Base-by-base conservation (phyloP, 2,113 vertebrate species). In the Chamaetylas fuelleborni region DNA sequence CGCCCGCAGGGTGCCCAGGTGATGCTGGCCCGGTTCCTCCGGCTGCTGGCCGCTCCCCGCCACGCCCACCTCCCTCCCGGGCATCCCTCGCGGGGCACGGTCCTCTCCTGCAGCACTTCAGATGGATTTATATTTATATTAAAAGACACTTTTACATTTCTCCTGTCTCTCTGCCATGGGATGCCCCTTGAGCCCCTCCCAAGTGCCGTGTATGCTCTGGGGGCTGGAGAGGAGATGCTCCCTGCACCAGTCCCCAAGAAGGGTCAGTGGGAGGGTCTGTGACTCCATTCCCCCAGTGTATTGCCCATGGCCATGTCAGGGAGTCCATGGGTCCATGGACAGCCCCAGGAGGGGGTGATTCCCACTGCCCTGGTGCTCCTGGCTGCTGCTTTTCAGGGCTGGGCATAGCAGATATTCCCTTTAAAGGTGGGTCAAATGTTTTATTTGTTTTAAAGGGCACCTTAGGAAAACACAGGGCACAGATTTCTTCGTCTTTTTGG, bases 51-150 rank as follows among this genome's bases (percentile, higher is more conserved):
- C 1, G 1, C 22, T 82, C 53, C 70, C 58, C 0, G 3, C 64
- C 2, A 1, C 19, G 50, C 88, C 66, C 72, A 9, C 28, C 54
- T 40, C 17, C 24, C 60, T 26, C 50, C 48, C 2, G 3, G 48
- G 71, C 62, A 48, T 42, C 50, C n/a, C 71, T 61, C 1, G 5
- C 5, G 2, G 79, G 88, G 54, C 88, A n/a, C 4, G 1, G 76
- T 42, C 65, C 38, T 53, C 25, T 80, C 81, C n/a, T 6, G 81
- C 76, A 96, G 96, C 95, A 71, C 88, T 97, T 97, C 97, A 98
- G 97, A 96, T 96, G 97, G 74, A 96, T 97, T 96, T 98, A 98
- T 98, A 97, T 98, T 98, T 98, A 86, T 98, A 98, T 93, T 97
- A 97, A 98, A 96, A 95, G 81, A 95, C 53, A 6, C 72, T 97